Conservation (phyloP, 2,888 invertebrate genomes). For the Eutolmus rufibarbis region DNA sequence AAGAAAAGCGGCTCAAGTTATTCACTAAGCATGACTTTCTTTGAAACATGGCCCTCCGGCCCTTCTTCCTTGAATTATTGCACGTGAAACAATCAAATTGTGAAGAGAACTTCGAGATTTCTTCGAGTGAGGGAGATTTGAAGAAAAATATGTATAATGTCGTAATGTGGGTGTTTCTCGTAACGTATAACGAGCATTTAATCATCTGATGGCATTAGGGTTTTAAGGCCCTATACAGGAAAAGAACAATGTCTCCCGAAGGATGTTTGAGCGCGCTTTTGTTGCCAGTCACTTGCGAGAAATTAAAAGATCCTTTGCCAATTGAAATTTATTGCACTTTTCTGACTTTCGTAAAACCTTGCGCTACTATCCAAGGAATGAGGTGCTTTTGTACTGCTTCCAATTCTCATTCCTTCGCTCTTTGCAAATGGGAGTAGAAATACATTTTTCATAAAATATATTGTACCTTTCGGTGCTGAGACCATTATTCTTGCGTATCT, state of each 20-base stretch:
- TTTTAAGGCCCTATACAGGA: neutral
- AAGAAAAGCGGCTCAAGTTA: neutral
- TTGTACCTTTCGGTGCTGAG: neutral
- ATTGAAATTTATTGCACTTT: neutral
- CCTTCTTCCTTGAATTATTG: neutral
- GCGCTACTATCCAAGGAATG: neutral
- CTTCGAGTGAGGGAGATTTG: neutral
- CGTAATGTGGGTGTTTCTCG: neutral
- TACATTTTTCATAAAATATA: neutral
- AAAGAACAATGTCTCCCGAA: neutral
- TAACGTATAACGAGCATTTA: neutral
- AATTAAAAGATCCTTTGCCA: neutral
- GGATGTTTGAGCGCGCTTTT: neutral
- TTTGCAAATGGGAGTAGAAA: neutral
- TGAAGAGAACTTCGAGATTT: neutral
- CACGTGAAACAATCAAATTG: neutral
- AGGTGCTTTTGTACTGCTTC: neutral
- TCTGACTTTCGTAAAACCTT: neutral
- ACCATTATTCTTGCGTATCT: neutral
- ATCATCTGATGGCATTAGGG: neutral
- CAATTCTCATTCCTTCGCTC: neutral
- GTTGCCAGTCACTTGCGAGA: neutral
- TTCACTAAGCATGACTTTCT: neutral
- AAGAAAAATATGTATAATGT: neutral
- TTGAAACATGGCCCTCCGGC: neutral